Conservation (phyloP, 1,140 invertebrate genomes). For the Heliothis subflexa region DNA sequence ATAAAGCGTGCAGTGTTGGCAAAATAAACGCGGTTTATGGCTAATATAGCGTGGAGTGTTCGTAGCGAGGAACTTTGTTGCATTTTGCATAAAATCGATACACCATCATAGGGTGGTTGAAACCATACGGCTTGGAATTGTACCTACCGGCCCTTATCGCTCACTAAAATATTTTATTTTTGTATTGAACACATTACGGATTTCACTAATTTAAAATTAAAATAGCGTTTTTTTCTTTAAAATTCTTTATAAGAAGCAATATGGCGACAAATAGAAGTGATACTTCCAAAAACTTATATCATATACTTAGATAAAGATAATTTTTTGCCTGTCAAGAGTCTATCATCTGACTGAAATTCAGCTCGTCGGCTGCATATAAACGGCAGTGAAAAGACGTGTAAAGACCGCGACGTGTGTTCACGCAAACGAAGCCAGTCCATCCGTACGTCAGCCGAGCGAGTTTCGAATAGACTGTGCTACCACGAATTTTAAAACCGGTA, state of each 20-base stretch:
- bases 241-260: no score
- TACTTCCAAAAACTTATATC: no score
- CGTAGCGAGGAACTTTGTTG: conserved; percentile 68
- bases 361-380: conserved; percentile 10
- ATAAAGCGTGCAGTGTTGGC: conserved; percentile 63
- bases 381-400: conserved; percentile 22
- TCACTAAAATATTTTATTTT: conserved; percentile 2
- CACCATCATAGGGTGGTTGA: conserved; percentile 38
- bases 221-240: no score
- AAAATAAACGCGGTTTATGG: conserved; percentile 72
- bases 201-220: no score
- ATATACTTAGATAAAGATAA: not conserved
- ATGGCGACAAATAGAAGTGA: no score
- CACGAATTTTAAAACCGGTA: conserved; percentile 56
- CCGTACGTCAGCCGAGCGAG: conserved; percentile 47
- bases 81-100: conserved; percentile 81
- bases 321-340: not conserved
- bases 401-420: conserved; percentile 26
- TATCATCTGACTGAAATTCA: conserved; percentile 6
- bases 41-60: conserved; percentile 66
- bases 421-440: conserved; percentile 45
- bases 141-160: not conserved
- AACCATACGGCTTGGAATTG: conserved; percentile 35
- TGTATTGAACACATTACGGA: no score
- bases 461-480: conserved; percentile 57